Evolutionary conservation across 2,888 invertebrate genomes (phyloP), one percentile per base, ranked within the genome.

Genomic region (Papilio gigon): DNA sequence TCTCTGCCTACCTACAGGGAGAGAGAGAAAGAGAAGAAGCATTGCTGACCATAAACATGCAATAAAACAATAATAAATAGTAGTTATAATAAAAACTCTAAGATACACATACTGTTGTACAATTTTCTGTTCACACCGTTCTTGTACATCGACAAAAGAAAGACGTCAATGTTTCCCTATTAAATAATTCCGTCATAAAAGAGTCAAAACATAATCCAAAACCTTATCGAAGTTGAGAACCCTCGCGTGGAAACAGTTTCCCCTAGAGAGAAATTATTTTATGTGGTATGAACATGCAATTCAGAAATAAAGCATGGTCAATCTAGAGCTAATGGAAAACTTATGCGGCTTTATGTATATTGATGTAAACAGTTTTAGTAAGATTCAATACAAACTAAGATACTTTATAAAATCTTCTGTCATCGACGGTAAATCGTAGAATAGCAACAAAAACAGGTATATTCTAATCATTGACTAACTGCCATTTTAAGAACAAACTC

Each of bases 211-310:
- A 80, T 77, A 80, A 77, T 78, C 79, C 80, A 75, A 80, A 80
- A 79, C 82, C 84, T 80, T 74, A 75, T 79, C 74, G 75, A 79
- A 80, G 78, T 70, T 74, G 70, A 68, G 65, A 71, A 71, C 78
- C 79, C 77, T 80, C 79, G 75, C 73, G 67, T 67, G 77, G 75
- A 78, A 76, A 80, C 78, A 75, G 17, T 17, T 56, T 44, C 74
- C 83, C 82, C 81, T 75, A 77, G 78, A 77, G 81, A 77, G 75
- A 77, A 79, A 83, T 84, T 81, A 53, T n/a, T 87, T 89, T 86
- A 90, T 82, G 82, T 78, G 76, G 44, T 44, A 74, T 76, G 78
- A 86, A 84, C 89, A 89, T 83, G 90, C 89, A 74, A 88, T 70
- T 77, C 78, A 37, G 4, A 37, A 25, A 53, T 61, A 33, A 35